These are phyloP conservation scores for Gallinago jamesoni DNA, from an alignment of 2,113 vertebrate species.

Conservation along the genomic window DNA sequence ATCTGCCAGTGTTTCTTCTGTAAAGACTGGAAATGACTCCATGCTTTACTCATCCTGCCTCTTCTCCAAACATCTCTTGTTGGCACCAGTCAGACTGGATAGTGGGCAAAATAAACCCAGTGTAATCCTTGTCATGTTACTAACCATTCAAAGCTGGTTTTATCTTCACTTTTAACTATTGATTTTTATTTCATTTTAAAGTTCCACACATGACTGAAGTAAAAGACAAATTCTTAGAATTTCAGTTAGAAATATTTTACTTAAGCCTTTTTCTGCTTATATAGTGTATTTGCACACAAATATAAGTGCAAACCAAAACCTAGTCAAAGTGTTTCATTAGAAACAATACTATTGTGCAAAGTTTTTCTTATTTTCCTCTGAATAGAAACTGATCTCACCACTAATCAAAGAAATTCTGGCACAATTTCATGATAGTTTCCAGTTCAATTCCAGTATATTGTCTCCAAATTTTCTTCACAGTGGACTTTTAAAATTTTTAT, in stretches of 20 bases:
- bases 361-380: background rate
- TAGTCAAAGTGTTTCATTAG: background rate
- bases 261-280: background rate
- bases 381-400: background rate
- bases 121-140: background rate
- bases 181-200: background rate
- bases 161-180: background rate
- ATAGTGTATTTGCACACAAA: background rate
- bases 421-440: background rate
- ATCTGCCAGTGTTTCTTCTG: background rate
- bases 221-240: background rate
- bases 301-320: background rate
- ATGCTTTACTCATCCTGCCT: background rate
- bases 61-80: background rate
- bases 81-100: background rate
- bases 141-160: background rate
- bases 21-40: background rate
- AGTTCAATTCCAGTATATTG: background rate
- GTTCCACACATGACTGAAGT: no score
- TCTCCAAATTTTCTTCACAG: background rate
- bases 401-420: background rate
- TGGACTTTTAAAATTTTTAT: background rate
- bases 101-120: background rate
- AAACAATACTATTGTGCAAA: background rate
- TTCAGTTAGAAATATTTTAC: background rate